phyloP scores from a whole-genome alignment of 2,113 vertebrate genomes.

The Oncorhynchus nerka region DNA sequence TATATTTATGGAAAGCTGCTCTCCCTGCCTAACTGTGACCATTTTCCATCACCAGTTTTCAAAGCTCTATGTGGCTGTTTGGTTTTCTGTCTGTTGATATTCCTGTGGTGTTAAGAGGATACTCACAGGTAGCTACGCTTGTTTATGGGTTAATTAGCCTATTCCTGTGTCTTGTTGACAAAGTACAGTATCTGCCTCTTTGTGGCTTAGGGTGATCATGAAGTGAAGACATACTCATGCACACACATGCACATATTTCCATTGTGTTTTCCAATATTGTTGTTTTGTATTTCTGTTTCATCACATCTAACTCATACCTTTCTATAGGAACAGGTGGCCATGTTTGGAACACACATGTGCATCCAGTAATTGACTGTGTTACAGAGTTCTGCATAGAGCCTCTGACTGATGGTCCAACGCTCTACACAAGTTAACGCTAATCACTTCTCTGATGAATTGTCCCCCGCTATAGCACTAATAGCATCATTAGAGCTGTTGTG shows the following conservation, averaged over 20 bases:
- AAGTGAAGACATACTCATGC: neutral
- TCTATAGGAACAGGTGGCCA: neutral
- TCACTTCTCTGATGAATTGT: constrained; percentile 69
- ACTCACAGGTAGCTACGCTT: too few relatives aligned
- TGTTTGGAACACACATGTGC: neutral
- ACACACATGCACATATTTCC: neutral
- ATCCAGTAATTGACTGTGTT: neutral
- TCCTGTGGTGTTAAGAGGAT: too few relatives aligned
- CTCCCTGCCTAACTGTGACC: too few relatives aligned
- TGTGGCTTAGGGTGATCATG: neutral
- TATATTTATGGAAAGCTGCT: too few relatives aligned
- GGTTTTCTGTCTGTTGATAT: too few relatives aligned
- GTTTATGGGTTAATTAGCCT: too few relatives aligned
- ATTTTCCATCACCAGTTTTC: too few relatives aligned
- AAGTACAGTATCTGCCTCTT: neutral
- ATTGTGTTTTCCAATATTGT: neutral
- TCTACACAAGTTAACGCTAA: constrained; percentile 64
- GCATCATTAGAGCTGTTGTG: constrained; percentile 66
- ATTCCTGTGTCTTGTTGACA: too few relatives aligned
- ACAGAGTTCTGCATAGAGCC: constrained; percentile 1
- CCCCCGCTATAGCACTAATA: constrained; percentile 61
- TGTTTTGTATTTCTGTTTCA: neutral
- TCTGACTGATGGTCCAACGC: constrained; percentile 62
- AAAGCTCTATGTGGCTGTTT: too few relatives aligned
- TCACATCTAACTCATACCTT: neutral